Conservation (phyloP, 1,140 invertebrate genomes). For the Phthorimaea operculella region DNA sequence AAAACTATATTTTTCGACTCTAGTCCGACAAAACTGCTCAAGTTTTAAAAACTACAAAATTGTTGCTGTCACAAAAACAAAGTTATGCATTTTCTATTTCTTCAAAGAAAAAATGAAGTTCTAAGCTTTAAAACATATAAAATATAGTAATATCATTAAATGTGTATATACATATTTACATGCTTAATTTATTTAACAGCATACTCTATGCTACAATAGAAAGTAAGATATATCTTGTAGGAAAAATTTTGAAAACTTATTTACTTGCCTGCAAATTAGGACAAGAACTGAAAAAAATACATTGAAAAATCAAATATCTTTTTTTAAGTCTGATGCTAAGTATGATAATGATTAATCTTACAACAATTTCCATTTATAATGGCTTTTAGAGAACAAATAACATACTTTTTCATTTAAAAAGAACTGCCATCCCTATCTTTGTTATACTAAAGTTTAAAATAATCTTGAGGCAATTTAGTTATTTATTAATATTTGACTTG, state of each 20-base stretch:
- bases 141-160: conserved; percentile 39
- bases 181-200: conserved; percentile 46
- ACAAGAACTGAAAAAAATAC: no score
- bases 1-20: background rate
- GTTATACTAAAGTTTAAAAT: no score
- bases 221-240: conserved; percentile 13
- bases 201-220: conserved; percentile 21
- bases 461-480: no score
- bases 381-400: background rate
- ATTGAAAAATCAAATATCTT: no score
- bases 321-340: no score
- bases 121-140: conserved; percentile 30
- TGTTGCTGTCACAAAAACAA: background rate
- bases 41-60: background rate
- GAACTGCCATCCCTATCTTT: background rate
- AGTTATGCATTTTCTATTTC: background rate
- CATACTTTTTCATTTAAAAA: background rate
- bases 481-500: no score
- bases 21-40: background rate
- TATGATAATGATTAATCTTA: no score
- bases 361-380: background rate
- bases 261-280: background rate
- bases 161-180: conserved; percentile 65
- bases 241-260: conserved; percentile 16
- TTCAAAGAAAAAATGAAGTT: conserved; percentile 20